These are phyloP conservation scores for Acleris laterana DNA, from an alignment of 2,888 invertebrate species.

Conservation along the genomic window DNA sequence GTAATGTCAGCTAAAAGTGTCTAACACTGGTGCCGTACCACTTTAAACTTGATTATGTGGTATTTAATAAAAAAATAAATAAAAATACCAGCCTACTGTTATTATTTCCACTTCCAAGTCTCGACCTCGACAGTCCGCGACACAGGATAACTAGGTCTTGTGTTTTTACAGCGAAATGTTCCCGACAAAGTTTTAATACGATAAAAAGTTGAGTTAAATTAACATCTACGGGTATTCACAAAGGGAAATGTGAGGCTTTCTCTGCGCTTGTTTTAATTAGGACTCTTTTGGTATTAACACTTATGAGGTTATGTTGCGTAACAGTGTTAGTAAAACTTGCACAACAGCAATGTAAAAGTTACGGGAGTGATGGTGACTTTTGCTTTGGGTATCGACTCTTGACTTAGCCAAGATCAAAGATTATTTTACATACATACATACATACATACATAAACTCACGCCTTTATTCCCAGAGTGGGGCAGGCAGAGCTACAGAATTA, in stretches of 20 bases:
- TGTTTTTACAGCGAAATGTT: constrained; percentile 31
- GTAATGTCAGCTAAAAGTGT: too few relatives aligned
- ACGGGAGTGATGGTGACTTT: too few relatives aligned
- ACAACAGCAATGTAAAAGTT: too few relatives aligned
- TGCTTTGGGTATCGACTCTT: too few relatives aligned
- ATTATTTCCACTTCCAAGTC: constrained; percentile 8
- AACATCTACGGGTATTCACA: constrained; percentile 28
- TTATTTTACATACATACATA: too few relatives aligned
- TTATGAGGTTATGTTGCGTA: neutral
- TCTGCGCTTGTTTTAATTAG: constrained; percentile 11
- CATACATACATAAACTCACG: too few relatives aligned
- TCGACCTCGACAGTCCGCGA: constrained; percentile 14
- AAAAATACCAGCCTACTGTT: constrained; percentile 7
- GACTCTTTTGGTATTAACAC: neutral
- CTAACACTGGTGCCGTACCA: too few relatives aligned
- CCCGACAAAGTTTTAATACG: constrained; percentile 30
- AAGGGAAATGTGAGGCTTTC: constrained; percentile 19
- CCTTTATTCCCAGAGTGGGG: too few relatives aligned
- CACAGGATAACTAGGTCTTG: constrained; percentile 35
- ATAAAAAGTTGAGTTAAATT: constrained; percentile 36
- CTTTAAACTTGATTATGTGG: too few relatives aligned
- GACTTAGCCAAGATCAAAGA: too few relatives aligned
- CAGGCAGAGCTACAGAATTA: too few relatives aligned
- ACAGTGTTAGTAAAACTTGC: neutral
- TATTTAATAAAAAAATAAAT: too few relatives aligned